Conservation (phyloP, 2,888 invertebrate species). For the Idaea straminata region DNA sequence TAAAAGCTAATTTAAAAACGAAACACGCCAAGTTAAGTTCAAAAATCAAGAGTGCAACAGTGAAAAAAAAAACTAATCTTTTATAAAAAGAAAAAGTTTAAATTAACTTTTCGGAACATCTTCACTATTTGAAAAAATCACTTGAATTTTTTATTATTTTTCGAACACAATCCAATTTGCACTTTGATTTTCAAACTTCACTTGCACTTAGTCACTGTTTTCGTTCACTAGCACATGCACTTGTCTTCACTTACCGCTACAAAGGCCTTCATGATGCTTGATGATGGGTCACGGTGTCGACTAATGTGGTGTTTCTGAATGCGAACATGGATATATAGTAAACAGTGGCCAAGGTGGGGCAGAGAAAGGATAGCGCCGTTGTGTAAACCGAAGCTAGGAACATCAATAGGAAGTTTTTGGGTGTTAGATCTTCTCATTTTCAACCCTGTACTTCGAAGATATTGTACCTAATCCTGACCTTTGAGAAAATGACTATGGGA, state of each 20-base stretch:
- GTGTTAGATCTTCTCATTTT: constrained; percentile 65
- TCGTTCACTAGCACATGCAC: constrained; percentile 34
- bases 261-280: constrained; percentile 77
- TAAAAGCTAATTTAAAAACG: constrained; percentile 9
- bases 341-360: constrained; percentile 63
- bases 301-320: constrained; percentile 65
- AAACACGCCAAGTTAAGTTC: constrained; percentile 24
- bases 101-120: background rate
- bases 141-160: constrained; percentile 36
- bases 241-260: constrained; percentile 76
- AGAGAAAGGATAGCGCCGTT: constrained; percentile 75
- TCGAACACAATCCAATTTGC: constrained; percentile 47
- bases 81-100: constrained; percentile 15
- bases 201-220: constrained; percentile 61
- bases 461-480: background rate
- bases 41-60: constrained; percentile 14
- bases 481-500: too few relatives aligned
- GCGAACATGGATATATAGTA: constrained; percentile 68
- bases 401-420: constrained; percentile 70
- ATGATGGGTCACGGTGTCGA: constrained; percentile 72
- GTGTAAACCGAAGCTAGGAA: constrained; percentile 66
- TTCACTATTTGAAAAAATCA: constrained; percentile 10
- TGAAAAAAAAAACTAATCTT: constrained; percentile 15
- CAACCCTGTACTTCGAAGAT: background rate
- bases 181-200: constrained; percentile 70